phyloP scores from a whole-genome alignment of 1,140 invertebrate genomes.

The Tetragnatha versicolor region DNA sequence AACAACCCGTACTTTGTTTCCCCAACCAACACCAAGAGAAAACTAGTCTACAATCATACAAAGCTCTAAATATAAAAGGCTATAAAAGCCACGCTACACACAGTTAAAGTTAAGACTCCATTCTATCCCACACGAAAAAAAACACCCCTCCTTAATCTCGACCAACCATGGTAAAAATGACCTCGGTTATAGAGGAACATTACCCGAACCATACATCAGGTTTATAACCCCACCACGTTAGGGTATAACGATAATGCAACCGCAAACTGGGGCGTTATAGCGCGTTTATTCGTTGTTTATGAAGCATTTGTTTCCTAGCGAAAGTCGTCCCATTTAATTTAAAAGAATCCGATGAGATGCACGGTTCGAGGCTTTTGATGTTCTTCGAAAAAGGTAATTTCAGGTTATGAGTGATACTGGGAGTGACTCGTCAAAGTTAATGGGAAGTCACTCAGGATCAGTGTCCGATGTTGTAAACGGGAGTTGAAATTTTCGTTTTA shows the following conservation, averaged over 20 bases:
- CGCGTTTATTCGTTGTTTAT: constrained; percentile 15
- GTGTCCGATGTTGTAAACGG: too few species aligned
- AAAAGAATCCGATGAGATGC: too few species aligned
- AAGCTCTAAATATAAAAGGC: constrained; percentile 14
- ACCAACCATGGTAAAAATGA: constrained; percentile 12
- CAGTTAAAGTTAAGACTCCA: constrained; percentile 31
- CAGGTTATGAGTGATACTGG: too few species aligned
- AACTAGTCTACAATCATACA: background rate
- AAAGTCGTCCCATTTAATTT: constrained; percentile 4
- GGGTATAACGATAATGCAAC: constrained; percentile 35
- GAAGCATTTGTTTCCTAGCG: constrained; percentile 1
- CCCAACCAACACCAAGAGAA: background rate
- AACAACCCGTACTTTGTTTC: too few species aligned
- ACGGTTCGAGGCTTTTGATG: too few species aligned
- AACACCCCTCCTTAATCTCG: constrained; percentile 12
- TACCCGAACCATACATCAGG: constrained; percentile 17
- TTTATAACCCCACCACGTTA: constrained; percentile 29
- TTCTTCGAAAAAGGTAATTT: too few species aligned
- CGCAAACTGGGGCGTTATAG: background rate
- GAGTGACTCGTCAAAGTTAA: too few species aligned
- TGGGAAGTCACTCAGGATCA: too few species aligned
- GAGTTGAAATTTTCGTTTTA: too few species aligned
- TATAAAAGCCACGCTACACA: background rate
- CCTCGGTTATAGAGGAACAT: constrained; percentile 15
- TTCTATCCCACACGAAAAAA: constrained; percentile 10